Percentiles rank a stretch among this genome's conserved stretches.
phyloP scores from a whole-genome alignment of 2,797 vertebrate species.

The Phalloptychus januarius region DNA sequence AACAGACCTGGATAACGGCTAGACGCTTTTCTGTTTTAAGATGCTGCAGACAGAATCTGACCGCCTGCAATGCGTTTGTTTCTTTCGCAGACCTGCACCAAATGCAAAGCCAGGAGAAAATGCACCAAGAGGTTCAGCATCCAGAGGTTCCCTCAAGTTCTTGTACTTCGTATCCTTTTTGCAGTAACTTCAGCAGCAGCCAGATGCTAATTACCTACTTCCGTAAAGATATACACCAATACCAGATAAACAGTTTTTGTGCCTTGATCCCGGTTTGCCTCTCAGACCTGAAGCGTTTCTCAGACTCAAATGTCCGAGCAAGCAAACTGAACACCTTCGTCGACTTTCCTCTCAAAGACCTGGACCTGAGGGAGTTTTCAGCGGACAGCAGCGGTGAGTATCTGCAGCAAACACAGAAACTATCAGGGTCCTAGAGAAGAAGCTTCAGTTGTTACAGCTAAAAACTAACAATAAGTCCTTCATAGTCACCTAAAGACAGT shows the following conservation, averaged over 20 bases:
- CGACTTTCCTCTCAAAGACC: slow-evolving; percentile 92
- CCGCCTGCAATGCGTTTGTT: slow-evolving; percentile 6
- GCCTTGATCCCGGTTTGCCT: slow-evolving; percentile 77
- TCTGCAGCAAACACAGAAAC: background rate
- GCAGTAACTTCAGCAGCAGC: background rate
- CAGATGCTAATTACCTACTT: background rate
- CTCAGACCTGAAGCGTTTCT: slow-evolving; percentile 96
- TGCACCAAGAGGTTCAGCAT: slow-evolving; percentile 96
- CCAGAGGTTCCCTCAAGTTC: slow-evolving; percentile 95
- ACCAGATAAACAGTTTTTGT: background rate
- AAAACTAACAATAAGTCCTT: no score
- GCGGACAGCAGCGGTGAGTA: slow-evolving; percentile 89
- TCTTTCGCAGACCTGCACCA: slow-evolving; percentile 86
- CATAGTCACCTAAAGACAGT: no score
- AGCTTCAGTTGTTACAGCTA: no score
- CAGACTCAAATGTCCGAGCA: slow-evolving; percentile 87
- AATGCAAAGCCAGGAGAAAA: slow-evolving; percentile 90
- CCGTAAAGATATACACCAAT: no score
- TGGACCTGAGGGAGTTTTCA: slow-evolving; percentile 92
- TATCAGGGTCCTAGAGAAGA: background rate
- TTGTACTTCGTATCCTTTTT: slow-evolving; percentile 97
- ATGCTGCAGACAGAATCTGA: slow-evolving; percentile 14
- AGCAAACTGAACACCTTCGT: slow-evolving; percentile 94
- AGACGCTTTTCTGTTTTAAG: background rate
- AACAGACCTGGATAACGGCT: slow-evolving; percentile 8